These are phyloP conservation scores for Phalloptychus januarius DNA, from an alignment of 2,797 vertebrate species.

Conservation along the genomic window DNA sequence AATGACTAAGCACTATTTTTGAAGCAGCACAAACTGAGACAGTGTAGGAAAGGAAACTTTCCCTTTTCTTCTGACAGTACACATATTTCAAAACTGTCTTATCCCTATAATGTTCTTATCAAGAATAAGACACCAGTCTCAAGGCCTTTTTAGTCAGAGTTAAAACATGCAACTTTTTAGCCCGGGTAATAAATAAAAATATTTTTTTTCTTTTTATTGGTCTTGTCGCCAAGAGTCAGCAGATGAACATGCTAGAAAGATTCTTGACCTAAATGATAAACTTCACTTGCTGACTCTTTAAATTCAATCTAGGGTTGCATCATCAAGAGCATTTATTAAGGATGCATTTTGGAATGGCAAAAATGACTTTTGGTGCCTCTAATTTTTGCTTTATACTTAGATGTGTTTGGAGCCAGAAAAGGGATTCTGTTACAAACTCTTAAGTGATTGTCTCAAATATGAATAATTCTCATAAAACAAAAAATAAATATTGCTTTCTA, in stretches of 20 bases:
- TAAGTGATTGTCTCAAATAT: not conserved
- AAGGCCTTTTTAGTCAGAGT: not conserved
- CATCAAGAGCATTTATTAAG: not conserved
- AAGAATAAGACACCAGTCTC: not conserved
- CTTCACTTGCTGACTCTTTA: conserved; percentile 67
- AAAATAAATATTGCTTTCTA: not conserved
- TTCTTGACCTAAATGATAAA: conserved; percentile 67
- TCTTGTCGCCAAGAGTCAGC: conserved; percentile 62
- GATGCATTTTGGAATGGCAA: not conserved
- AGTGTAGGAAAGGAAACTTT: not conserved
- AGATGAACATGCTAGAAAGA: conserved; percentile 77
- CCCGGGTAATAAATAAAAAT: not conserved
- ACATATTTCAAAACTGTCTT: not conserved
- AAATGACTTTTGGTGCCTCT: not conserved
- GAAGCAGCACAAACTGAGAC: not conserved
- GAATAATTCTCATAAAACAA: not conserved
- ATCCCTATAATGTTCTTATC: not conserved
- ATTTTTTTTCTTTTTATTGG: not conserved
- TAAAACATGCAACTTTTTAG: conserved; percentile 1
- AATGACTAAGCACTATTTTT: not conserved
- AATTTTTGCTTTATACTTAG: not conserved
- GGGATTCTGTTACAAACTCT: not conserved
- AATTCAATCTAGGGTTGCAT: not conserved
- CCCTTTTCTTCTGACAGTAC: not conserved
- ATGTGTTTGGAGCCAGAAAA: not conserved